Conservation (phyloP, 2,797 vertebrate genomes). For the Gambelia wislizenii region DNA sequence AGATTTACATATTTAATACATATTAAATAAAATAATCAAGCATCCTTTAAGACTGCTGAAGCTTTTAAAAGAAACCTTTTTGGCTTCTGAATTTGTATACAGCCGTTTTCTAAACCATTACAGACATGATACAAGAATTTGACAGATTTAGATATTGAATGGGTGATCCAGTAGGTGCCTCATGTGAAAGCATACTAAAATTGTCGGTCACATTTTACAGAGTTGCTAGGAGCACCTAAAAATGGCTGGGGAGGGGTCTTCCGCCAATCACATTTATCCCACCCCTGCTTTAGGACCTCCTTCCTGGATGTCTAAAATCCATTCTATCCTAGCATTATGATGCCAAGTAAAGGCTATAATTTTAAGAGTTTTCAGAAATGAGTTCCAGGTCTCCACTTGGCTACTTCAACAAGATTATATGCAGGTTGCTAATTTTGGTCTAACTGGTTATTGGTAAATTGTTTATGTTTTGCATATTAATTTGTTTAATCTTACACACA, state of each 20-base stretch:
- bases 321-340: background rate
- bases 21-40: no score
- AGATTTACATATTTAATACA: no score
- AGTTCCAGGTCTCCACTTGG: no score
- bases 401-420: background rate
- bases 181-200: no score
- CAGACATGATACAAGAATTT: background rate
- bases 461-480: background rate
- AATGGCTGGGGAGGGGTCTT: no score
- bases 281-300: no score
- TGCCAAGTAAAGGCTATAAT: background rate
- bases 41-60: background rate
- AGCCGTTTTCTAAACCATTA: background rate
- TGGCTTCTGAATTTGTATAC: no score
- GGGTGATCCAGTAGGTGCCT: background rate
- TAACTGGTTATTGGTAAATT: background rate
- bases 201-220: no score
- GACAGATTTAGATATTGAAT: background rate
- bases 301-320: background rate
- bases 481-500: background rate
- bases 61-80: background rate
- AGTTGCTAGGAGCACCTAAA: no score
- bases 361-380: no score
- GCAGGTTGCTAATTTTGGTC: background rate
- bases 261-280: no score